These are phyloP conservation scores for Ornithoptera priamus DNA, from an alignment of 2,888 invertebrate genomes.

Conservation along the genomic window DNA sequence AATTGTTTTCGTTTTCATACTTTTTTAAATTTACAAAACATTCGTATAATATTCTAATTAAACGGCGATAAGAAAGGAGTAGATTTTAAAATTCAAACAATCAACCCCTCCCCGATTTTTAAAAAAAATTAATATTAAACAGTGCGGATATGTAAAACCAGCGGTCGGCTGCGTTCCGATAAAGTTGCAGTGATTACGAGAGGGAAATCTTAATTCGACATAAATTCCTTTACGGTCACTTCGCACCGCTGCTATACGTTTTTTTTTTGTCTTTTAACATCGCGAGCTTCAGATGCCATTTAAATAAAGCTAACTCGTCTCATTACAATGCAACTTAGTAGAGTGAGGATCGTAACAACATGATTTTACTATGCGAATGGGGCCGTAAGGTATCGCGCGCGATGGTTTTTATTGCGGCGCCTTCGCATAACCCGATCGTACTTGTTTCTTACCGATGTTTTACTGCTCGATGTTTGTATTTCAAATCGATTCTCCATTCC, in stretches of 20 bases:
- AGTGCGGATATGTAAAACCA: neutral
- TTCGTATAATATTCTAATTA: too few species aligned
- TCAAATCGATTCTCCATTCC: neutral
- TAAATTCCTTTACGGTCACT: conserved; percentile 18
- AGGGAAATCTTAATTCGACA: conserved; percentile 10
- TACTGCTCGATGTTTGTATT: conserved; percentile 15
- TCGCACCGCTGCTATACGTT: conserved; percentile 6
- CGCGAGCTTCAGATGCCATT: conserved; percentile 17
- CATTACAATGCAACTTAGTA: conserved; percentile 36
- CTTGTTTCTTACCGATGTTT: conserved; percentile 14
- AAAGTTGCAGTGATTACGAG: conserved; percentile 10
- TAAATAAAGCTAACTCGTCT: conserved; percentile 27
- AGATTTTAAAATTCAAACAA: neutral
- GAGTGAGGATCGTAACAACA: conserved; percentile 31
- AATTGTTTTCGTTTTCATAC: too few species aligned
- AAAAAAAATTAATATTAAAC: neutral
- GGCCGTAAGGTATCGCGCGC: conserved; percentile 18
- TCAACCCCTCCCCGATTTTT: too few species aligned
- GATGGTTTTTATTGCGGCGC: conserved; percentile 22
- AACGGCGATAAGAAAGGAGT: too few species aligned
- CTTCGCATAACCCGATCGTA: conserved; percentile 6
- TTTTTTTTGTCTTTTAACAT: conserved; percentile 7
- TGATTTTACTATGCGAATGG: conserved; percentile 32
- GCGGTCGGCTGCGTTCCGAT: conserved; percentile 15
- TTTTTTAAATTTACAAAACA: too few species aligned